Percentiles rank a stretch among this genome's conserved stretches.
Conservation (phyloP, 2,888 invertebrate genomes). For the Caenorhabditis macrosperma region DNA sequence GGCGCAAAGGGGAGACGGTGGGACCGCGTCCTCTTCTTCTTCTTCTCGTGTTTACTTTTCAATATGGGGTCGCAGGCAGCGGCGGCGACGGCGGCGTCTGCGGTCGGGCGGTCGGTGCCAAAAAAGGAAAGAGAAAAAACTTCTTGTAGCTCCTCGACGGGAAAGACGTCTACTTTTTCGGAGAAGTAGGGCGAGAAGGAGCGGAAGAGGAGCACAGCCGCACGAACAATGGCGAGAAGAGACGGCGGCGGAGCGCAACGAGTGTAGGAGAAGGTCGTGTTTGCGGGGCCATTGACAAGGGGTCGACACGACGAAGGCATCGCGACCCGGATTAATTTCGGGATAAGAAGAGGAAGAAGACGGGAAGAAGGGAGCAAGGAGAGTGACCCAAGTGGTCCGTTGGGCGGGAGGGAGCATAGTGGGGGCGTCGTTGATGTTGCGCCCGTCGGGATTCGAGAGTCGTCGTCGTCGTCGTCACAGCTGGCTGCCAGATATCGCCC, state of each 20-base stretch:
- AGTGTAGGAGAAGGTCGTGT: slow-evolving; percentile 33
- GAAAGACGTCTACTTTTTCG: slow-evolving; percentile 43
- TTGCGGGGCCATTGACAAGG: slow-evolving; percentile 27
- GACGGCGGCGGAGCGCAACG: not conserved
- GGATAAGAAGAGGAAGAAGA: not conserved
- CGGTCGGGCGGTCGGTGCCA: slow-evolving; percentile 19
- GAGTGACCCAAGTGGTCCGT: slow-evolving; percentile 6
- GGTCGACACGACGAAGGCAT: not conserved
- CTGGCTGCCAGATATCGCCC: slow-evolving; percentile 33
- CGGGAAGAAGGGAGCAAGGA: not conserved
- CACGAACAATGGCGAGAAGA: slow-evolving; percentile 21
- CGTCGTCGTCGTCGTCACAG: slow-evolving; percentile 7
- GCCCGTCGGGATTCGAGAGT: slow-evolving; percentile 12
- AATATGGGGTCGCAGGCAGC: slow-evolving; percentile 11
- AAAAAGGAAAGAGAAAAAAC: slow-evolving; percentile 35
- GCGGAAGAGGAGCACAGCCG: slow-evolving; percentile 26
- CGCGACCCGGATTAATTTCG: slow-evolving; percentile 13
- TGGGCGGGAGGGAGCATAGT: not conserved
- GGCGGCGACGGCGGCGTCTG: not conserved
- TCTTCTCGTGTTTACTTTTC: slow-evolving; percentile 24
- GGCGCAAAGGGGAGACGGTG: not conserved
- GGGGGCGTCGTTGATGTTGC: not conserved
- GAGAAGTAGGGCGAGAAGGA: slow-evolving; percentile 36
- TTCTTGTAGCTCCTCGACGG: slow-evolving; percentile 24
- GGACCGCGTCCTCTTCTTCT: not conserved